phyloP scores from a whole-genome alignment of 2,888 invertebrate genomes.

The Panopea generosa region DNA sequence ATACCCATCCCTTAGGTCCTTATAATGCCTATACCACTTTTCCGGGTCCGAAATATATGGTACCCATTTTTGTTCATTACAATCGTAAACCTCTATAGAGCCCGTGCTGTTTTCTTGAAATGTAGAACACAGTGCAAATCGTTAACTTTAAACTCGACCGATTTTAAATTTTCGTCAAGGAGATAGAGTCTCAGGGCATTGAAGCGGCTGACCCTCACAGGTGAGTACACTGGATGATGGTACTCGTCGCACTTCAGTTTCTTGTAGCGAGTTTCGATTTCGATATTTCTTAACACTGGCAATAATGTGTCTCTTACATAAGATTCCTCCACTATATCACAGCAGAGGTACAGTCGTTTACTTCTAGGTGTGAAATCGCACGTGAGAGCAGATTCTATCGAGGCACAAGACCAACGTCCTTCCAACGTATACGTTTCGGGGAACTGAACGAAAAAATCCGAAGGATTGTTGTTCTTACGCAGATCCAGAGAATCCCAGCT shows the following conservation, averaged over 20 bases:
- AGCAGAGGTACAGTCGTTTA: constrained; percentile 28
- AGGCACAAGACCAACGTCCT: background rate
- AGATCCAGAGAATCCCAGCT: background rate
- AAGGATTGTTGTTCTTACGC: background rate
- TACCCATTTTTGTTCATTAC: constrained; percentile 23
- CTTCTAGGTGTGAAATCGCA: constrained; percentile 29
- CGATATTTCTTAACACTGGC: constrained; percentile 32
- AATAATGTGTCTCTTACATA: constrained; percentile 17
- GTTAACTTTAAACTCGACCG: constrained; percentile 17
- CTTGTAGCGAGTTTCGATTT: constrained; percentile 18
- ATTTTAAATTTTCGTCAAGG: constrained; percentile 17
- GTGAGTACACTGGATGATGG: constrained; percentile 1
- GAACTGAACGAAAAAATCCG: background rate
- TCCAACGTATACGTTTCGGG: background rate
- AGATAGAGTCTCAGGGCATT: constrained; percentile 12
- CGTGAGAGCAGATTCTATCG: constrained; percentile 1
- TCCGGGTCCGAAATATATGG: constrained; percentile 18
- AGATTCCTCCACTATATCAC: constrained; percentile 24
- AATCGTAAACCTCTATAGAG: constrained; percentile 40
- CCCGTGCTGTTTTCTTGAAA: constrained; percentile 34
- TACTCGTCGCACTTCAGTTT: constrained; percentile 9
- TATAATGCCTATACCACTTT: no score
- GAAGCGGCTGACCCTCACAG: constrained; percentile 9
- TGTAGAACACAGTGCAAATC: constrained; percentile 37
- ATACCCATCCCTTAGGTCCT: no score